Evolutionary conservation across 2,888 invertebrate species (phyloP).

Genomic region (Mechanitis messenoides): DNA sequence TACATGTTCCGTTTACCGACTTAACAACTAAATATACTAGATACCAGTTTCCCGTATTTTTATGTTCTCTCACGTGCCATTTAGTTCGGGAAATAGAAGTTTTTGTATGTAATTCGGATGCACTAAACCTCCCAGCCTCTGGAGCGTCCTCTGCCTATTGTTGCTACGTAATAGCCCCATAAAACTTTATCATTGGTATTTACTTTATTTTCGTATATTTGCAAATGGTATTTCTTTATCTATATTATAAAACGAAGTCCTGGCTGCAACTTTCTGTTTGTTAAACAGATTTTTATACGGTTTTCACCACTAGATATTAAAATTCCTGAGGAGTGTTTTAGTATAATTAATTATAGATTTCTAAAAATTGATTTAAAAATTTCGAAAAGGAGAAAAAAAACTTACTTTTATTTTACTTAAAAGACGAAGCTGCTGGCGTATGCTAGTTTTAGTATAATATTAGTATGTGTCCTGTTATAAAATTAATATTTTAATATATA

Average conservation of each 20-base stretch:
- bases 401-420: too few relatives aligned
- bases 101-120: constrained; percentile 76
- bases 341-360: too few relatives aligned
- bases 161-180: constrained; percentile 64
- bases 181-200: constrained; percentile 67
- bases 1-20: constrained; percentile 10
- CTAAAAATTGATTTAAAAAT: too few relatives aligned
- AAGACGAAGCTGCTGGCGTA: too few relatives aligned
- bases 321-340: too few relatives aligned
- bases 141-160: constrained; percentile 60
- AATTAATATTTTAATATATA: too few relatives aligned
- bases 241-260: constrained; percentile 52
- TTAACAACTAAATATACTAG: constrained; percentile 47
- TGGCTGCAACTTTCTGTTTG: too few relatives aligned
- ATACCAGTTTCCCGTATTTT: constrained; percentile 58
- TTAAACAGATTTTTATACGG: too few relatives aligned
- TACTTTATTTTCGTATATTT: constrained; percentile 25
- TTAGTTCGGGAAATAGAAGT: constrained; percentile 75
- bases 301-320: too few relatives aligned
- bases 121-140: constrained; percentile 61
- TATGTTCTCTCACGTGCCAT: constrained; percentile 74
- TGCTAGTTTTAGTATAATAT: too few relatives aligned
- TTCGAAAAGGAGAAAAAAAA: too few relatives aligned
- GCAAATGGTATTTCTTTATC: constrained; percentile 48
- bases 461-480: too few relatives aligned